These are phyloP conservation scores for Drosophila fuyamai DNA, from an alignment of 1,140 invertebrate genomes.

Conservation along the genomic window DNA sequence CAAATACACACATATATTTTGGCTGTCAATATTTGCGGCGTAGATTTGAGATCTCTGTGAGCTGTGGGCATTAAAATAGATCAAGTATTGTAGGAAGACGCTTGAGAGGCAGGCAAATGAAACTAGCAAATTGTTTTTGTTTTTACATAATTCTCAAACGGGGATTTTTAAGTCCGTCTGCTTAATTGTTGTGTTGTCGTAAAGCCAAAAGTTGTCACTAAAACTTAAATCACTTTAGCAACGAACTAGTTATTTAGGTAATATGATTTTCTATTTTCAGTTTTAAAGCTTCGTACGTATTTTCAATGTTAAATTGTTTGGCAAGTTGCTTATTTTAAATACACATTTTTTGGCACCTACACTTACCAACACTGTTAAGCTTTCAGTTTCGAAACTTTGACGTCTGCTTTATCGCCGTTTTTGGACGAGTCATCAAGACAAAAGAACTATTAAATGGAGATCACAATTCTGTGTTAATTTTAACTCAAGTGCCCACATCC, in stretches of 20 bases:
- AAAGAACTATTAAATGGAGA: constrained; percentile 69
- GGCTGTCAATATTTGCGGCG: constrained; percentile 63
- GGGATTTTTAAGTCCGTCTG: constrained; percentile 33
- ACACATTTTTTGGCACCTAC: constrained; percentile 56
- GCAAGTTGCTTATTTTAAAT: constrained; percentile 57
- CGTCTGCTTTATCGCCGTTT: constrained; percentile 69
- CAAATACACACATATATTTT: constrained; percentile 27
- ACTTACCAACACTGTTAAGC: constrained; percentile 41
- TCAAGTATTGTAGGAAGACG: constrained; percentile 16
- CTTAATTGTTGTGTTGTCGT: constrained; percentile 55
- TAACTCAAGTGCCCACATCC: constrained; percentile 13
- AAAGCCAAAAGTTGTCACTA: constrained; percentile 52
- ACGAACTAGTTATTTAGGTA: constrained; percentile 62
- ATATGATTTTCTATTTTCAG: constrained; percentile 36
- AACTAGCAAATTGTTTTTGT: constrained; percentile 46
- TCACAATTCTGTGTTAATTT: constrained; percentile 40
- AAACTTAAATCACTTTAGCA: constrained; percentile 67
- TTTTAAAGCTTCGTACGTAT: constrained; percentile 40
- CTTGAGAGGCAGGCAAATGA: constrained; percentile 34
- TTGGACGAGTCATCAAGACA: constrained; percentile 69
- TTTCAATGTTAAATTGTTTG: constrained; percentile 70
- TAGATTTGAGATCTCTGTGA: constrained; percentile 5
- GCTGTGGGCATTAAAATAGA: constrained; percentile 47
- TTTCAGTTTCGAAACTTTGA: constrained; percentile 51
- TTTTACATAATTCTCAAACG: constrained; percentile 56